Base-by-base conservation (phyloP, 2,888 invertebrate species). In the Corbicula japonica region DNA sequence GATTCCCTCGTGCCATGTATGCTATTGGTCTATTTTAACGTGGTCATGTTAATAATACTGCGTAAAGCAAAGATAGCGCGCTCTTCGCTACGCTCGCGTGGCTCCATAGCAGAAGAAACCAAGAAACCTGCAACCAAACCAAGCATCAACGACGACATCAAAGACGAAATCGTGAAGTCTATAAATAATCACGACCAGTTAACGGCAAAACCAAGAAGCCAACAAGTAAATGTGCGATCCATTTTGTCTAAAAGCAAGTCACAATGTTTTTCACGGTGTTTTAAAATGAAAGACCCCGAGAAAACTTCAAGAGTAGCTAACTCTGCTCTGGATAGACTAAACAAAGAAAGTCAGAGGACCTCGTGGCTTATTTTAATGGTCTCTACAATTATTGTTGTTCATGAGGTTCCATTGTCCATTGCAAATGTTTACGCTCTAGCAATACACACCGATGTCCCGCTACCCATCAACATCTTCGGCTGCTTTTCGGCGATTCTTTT, bases 361-460 rank as follows among this genome's bases (percentile, higher is more conserved):
- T 77, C 77, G 0, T 72, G 77, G 52, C 50, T 77, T 5, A 77
- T 77, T 21, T 23, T 71, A 8, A 23, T 72, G 28, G 54, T 72
- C 12, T 41, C 66, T 12, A 41, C 61, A 8, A 8, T 77, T 10
- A 62, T 77, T 18, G 38, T 48, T 5, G 12, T 61, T 0, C 68
- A 72, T 26, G 77, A 77, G 48, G 44, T 77, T 21, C 72, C 72
- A 2, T 34, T 60, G 10, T 48, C 60, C 8, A 28, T 66, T 18
- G 18, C 54, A n/a, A 56, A 48, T 21, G 52, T 38, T 8, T 41
- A 77, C 28, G 18, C 44, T 6, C 32, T 77, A 12, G 38, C 32
- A 8, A 50, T 41, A 3, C 30, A 66, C 32, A 62, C 38, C 23
- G 41, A 34, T n/a, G 35, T 18, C 23, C 62, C 77, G 3, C 48